Percentiles rank a stretch among this genome's conserved stretches.
These are phyloP conservation scores for Vireo altiloquus DNA, from an alignment of 2,113 vertebrate genomes.

Conservation along the genomic window DNA sequence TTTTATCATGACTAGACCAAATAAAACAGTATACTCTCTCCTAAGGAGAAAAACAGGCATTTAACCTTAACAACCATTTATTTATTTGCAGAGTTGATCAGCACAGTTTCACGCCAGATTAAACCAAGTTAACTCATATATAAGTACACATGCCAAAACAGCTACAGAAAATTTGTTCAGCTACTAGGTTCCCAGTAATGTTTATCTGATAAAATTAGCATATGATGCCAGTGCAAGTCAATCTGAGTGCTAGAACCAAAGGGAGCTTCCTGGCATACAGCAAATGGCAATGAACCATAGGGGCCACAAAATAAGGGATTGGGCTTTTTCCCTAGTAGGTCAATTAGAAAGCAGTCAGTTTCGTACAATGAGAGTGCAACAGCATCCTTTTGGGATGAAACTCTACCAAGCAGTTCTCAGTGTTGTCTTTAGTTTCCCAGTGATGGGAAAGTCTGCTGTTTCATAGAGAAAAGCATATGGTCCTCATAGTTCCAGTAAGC, in stretches of 20 bases:
- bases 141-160: fast-evolving
- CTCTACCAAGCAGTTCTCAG: background rate
- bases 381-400: background rate
- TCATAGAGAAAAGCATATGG: background rate
- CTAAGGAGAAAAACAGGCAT: background rate
- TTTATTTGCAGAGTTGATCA: background rate
- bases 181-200: background rate
- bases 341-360: background rate
- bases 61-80: background rate
- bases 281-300: background rate
- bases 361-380: background rate
- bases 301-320: background rate
- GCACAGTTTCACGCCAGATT: background rate
- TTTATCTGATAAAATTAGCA: background rate
- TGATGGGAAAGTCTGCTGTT: background rate
- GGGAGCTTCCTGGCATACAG: background rate
- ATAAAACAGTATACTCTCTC: background rate
- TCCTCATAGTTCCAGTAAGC: background rate
- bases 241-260: background rate
- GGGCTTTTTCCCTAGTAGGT: background rate
- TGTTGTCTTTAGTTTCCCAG: background rate
- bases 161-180: background rate
- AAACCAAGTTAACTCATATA: background rate
- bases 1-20: background rate
- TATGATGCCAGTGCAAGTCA: background rate